A percentile compares a stretch with the other conserved stretches of the same genome.
Conservation (phyloP, 1,140 invertebrate species). For the Sitophilus oryzae region DNA sequence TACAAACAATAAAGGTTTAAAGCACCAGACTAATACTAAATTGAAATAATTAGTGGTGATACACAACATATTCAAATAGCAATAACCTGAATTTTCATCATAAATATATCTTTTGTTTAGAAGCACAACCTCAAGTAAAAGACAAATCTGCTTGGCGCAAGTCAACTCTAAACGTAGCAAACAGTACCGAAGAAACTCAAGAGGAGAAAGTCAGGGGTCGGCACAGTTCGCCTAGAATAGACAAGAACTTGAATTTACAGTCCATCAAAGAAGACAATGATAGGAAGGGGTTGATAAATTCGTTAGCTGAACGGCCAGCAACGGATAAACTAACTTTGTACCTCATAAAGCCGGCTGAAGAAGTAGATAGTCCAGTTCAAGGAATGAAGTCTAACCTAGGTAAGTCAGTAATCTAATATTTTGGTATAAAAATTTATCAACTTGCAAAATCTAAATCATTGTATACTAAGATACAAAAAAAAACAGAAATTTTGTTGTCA, state of each 20-base stretch:
- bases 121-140: slow-evolving; percentile 65
- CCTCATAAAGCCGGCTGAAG: slow-evolving; percentile 49
- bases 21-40: too few species aligned
- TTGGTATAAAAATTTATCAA: neutral
- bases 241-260: slow-evolving; percentile 37
- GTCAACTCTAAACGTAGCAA: slow-evolving; percentile 60
- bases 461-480: too few species aligned
- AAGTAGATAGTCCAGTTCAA: slow-evolving; percentile 6
- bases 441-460: too few species aligned
- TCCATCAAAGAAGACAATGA: slow-evolving; percentile 54
- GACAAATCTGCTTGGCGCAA: slow-evolving; percentile 74
- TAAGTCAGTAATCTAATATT: neutral
- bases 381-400: neutral
- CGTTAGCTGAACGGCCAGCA: slow-evolving; percentile 44
- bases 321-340: slow-evolving; percentile 60
- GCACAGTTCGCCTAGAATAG: slow-evolving; percentile 17
- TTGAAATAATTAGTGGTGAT: too few species aligned
- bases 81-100: too few species aligned
- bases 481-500: too few species aligned
- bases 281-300: slow-evolving; percentile 48
- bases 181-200: slow-evolving; percentile 53
- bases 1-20: too few species aligned
- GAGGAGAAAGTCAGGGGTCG: slow-evolving; percentile 23
- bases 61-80: too few species aligned
- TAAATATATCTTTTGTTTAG: slow-evolving; percentile 49